Evolutionary conservation across 1,140 invertebrate species (phyloP), one percentile per base, ranked within the genome.

Genomic region (Triops longicaudatus): DNA sequence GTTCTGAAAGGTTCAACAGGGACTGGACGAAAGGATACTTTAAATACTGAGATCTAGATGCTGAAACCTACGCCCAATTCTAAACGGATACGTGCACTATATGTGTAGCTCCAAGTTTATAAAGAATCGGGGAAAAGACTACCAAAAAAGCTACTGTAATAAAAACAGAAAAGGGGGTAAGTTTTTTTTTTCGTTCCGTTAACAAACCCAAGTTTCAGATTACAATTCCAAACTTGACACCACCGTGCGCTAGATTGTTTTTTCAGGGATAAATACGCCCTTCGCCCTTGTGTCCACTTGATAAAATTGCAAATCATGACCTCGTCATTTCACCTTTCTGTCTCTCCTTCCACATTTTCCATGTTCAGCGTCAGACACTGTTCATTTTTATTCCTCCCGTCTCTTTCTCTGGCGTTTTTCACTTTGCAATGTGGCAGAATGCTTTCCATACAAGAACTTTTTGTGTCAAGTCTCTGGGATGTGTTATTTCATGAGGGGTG

Each of bases 21-120:
- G 50, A 14, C 50, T 17, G 50, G 50, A n/a, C 50, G 22, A 63
- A 63, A 63, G 50, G 50, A 6, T 63, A n/a, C 2, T 63, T 63
- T 63, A 63, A 63, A 63, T 63, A 63, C 50, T 63, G 50, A 63
- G 50, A 63, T 63, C 50, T 63, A 63, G 50, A 63, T 63, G 50
- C 50, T n/a, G 50, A 63, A 63, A 63, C 50, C 50, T 63, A 63
- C 50, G 50, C 50, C 50, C 50, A 6, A 9, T 63, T 63, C 17
- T 63, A 63, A 37, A 63, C 22, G 50, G 50, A 63, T 63, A 63
- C 50, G 50, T 63, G 50, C 50, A 63, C 50, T 63, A 63, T 63
- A 63, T 63, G 9, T 63, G 50, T 63, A 6, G 22, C 50, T 63
- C 50, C 50, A 63, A 63, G 50, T 63, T 22, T 17, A 63, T 37